phyloP scores from a whole-genome alignment of 2,888 invertebrate genomes.

The Erebia aethiops region DNA sequence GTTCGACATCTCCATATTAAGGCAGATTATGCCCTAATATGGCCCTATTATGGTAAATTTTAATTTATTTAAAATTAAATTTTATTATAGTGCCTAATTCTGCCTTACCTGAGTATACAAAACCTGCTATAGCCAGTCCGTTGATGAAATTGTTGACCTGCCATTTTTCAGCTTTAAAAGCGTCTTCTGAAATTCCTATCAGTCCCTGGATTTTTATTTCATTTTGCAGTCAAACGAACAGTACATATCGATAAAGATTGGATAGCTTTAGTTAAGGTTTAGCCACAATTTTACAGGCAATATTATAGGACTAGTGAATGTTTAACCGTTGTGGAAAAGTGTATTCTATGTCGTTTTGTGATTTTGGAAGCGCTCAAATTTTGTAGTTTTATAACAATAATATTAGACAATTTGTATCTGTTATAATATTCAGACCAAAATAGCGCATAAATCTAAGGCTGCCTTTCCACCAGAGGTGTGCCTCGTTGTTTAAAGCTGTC shows the following conservation, averaged over 20 bases:
- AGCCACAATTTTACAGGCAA: constrained; percentile 40
- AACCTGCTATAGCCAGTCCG: no score
- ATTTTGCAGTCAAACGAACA: constrained; percentile 51
- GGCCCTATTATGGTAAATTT: no score
- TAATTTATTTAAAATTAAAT: no score
- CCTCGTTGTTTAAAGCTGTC: no score
- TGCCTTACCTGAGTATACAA: no score
- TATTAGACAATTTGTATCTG: constrained; percentile 41
- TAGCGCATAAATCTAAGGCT: constrained; percentile 30
- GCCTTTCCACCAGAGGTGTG: no score
- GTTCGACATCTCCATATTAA: no score
- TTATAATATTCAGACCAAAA: constrained; percentile 57
- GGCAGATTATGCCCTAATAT: no score
- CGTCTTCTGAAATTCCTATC: neutral
- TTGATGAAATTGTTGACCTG: neutral
- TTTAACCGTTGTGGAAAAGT: constrained; percentile 35
- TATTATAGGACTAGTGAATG: constrained; percentile 37
- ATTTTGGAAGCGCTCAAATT: constrained; percentile 64
- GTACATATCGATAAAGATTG: constrained; percentile 68
- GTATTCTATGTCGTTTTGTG: constrained; percentile 46
- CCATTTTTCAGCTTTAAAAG: neutral
- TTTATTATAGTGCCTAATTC: no score
- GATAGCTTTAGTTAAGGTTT: constrained; percentile 54
- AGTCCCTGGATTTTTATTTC: constrained; percentile 44
- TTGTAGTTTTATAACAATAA: constrained; percentile 58